Conservation (phyloP, 1,140 invertebrate genomes). For the Calosoma granatense region DNA sequence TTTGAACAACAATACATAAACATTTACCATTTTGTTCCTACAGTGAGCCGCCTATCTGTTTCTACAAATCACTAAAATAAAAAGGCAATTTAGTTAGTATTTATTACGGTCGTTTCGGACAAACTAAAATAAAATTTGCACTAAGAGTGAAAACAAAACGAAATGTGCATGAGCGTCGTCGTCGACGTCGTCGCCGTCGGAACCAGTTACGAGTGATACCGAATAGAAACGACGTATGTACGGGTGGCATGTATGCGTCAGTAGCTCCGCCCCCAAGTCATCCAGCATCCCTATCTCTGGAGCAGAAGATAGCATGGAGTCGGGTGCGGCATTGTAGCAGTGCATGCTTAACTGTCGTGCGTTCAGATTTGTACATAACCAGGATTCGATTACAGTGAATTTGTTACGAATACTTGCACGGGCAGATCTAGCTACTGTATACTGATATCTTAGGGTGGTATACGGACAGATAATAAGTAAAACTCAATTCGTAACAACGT, state of each 20-base stretch:
- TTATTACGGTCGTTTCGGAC: too few relatives aligned
- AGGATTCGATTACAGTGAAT: not conserved
- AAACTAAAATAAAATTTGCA: not conserved
- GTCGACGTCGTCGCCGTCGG: too few relatives aligned
- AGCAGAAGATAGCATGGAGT: not conserved
- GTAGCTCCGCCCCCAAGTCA: not conserved
- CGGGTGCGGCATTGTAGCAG: not conserved
- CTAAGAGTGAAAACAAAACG: not conserved
- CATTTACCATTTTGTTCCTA: too few relatives aligned
- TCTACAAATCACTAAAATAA: not conserved
- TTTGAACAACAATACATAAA: too few relatives aligned
- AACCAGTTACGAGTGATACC: not conserved
- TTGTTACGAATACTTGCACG: not conserved
- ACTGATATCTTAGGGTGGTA: not conserved
- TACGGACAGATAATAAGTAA: not conserved
- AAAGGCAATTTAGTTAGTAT: not conserved
- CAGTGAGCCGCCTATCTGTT: too few relatives aligned
- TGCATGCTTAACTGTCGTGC: not conserved
- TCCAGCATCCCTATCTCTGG: constrained; percentile 1
- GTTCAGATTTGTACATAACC: not conserved
- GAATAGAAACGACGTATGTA: not conserved
- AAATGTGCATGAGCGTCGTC: too few relatives aligned
- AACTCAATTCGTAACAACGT: not conserved
- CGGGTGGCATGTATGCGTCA: not conserved
- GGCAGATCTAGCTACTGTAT: too few relatives aligned